Evolutionary conservation across 1,140 invertebrate species (phyloP).

Genomic region (Apocrypta bakeri): DNA sequence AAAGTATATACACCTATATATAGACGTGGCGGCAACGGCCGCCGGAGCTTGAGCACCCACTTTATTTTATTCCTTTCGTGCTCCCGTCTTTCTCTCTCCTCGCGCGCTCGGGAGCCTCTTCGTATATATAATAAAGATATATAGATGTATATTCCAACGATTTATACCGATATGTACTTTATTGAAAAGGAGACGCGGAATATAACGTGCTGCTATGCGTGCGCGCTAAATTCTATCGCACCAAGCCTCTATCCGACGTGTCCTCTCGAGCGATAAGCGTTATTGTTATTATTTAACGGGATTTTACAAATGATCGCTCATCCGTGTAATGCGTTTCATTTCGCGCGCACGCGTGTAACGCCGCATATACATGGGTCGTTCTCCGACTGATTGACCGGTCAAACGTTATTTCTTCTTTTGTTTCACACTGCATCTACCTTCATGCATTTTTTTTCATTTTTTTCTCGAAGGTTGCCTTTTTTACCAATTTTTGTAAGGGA

Average conservation of each 20-base stretch:
- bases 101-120: background rate
- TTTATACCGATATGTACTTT: background rate
- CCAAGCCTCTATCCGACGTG: background rate
- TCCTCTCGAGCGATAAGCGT: slow-evolving; percentile 2
- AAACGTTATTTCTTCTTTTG: no score
- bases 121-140: background rate
- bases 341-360: no score
- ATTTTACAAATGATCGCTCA: slow-evolving; percentile 27
- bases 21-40: background rate
- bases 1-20: slow-evolving; percentile 12
- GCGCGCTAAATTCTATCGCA: background rate
- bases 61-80: slow-evolving; percentile 10
- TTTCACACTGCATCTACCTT: no score
- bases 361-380: no score
- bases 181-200: background rate
- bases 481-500: no score
- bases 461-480: no score
- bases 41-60: background rate
- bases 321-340: slow-evolving; percentile 11
- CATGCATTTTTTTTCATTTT: no score
- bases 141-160: background rate
- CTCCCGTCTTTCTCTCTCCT: background rate
- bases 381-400: no score
- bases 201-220: background rate
- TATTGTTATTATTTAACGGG: slow-evolving; percentile 27